A percentile compares a stretch with the other conserved stretches of the same genome.
Evolutionary conservation across 2,888 invertebrate genomes (phyloP).

Genomic region (Philaethria dido): DNA sequence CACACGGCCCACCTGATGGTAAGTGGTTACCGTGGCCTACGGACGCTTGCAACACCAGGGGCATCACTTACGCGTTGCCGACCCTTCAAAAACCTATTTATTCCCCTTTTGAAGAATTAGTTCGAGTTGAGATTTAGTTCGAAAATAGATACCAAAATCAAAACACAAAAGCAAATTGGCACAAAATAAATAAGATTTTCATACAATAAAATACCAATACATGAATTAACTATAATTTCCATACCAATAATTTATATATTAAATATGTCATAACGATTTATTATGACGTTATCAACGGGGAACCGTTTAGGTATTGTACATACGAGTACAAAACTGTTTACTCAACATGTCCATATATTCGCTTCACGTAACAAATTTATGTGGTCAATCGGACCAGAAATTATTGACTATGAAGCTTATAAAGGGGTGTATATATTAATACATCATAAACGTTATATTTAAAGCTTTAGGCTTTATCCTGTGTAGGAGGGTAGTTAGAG

Average conservation of each 20-base stretch:
- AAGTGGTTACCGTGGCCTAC: no score
- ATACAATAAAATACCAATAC: neutral
- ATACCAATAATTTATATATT: conserved; percentile 5
- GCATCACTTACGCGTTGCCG: no score
- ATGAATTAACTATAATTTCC: neutral
- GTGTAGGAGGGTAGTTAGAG: no score
- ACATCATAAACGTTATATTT: conserved; percentile 28
- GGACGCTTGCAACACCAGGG: no score
- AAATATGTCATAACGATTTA: conserved; percentile 4
- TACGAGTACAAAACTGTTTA: conserved; percentile 22
- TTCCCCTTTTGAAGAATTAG: no score
- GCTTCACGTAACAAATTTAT: conserved; percentile 54
- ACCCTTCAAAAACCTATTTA: no score
- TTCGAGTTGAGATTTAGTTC: no score
- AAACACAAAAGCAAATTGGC: no score
- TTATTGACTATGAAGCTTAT: conserved; percentile 60
- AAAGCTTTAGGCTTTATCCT: no score
- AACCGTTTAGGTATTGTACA: conserved; percentile 10
- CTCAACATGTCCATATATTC: conserved; percentile 35
- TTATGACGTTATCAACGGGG: conserved; percentile 10
- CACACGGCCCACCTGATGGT: no score
- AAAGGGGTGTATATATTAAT: conserved; percentile 50
- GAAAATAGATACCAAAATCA: no score
- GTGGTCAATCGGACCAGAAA: conserved; percentile 61
- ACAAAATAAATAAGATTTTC: no score